These are phyloP conservation scores for Diarsia rubi DNA, from an alignment of 2,888 invertebrate species.

Conservation along the genomic window DNA sequence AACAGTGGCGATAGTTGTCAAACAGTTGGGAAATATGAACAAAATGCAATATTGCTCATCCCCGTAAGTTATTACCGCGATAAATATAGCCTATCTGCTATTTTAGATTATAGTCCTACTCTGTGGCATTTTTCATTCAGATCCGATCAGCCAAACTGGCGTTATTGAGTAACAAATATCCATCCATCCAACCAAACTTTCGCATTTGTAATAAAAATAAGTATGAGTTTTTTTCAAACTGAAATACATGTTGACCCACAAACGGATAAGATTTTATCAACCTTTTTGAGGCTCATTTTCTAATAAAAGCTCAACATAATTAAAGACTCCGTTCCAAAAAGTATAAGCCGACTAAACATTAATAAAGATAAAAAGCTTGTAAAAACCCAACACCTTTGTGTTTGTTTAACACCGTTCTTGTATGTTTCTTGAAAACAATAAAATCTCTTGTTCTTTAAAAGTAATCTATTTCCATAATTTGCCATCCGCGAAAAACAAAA, in stretches of 20 bases:
- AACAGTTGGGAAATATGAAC: too few species aligned
- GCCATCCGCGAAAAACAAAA: constrained; percentile 8
- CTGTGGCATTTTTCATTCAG: too few species aligned
- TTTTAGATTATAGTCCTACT: too few species aligned
- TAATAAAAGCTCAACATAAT: not conserved
- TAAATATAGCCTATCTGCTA: too few species aligned
- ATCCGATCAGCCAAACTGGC: too few species aligned
- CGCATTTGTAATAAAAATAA: not conserved
- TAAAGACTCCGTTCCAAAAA: not conserved
- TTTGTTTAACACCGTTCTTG: not conserved
- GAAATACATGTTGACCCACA: not conserved
- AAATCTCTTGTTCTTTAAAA: constrained; percentile 11
- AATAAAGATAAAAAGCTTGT: not conserved
- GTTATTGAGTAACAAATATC: too few species aligned
- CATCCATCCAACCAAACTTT: too few species aligned
- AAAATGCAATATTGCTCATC: too few species aligned
- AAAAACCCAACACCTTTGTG: not conserved
- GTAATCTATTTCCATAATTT: constrained; percentile 8
- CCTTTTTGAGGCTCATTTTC: not conserved
- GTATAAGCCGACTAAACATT: not conserved
- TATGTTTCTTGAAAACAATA: not conserved
- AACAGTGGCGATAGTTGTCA: too few species aligned
- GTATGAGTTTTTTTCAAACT: not conserved
- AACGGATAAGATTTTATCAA: not conserved
- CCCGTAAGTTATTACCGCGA: too few species aligned